Percentiles rank a stretch among this genome's conserved stretches.
Conservation (phyloP, 2,888 invertebrate genomes). For the Scelioninae gen. 1 region DNA sequence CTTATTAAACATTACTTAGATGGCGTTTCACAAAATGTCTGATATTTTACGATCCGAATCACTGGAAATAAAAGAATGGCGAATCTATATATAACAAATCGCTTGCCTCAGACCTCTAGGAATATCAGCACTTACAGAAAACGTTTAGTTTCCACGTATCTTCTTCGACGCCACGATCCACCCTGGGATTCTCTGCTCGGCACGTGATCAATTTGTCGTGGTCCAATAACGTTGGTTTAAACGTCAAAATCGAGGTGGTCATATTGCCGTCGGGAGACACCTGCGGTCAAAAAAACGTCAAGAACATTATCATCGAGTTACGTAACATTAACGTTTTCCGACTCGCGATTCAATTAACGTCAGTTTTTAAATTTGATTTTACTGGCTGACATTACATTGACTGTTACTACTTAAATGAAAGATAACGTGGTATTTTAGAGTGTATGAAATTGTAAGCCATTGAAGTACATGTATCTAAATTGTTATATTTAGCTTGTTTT, state of each 20-base stretch:
- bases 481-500: no score
- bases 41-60: constrained; percentile 33
- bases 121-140: constrained; percentile 89
- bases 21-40: constrained; percentile 9
- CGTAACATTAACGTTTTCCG: constrained; percentile 19
- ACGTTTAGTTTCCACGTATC: constrained; percentile 93
- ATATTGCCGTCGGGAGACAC: constrained; percentile 92
- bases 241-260: constrained; percentile 90
- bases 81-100: constrained; percentile 45
- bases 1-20: constrained; percentile 3
- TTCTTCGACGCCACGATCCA: constrained; percentile 90
- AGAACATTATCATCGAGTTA: constrained; percentile 45
- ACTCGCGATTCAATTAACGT: constrained; percentile 26
- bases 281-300: constrained; percentile 85
- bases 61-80: constrained; percentile 37
- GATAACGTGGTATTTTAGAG: no score
- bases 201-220: constrained; percentile 92
- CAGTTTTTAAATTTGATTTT: constrained; percentile 18
- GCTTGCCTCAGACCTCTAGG: constrained; percentile 2
- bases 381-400: neutral
- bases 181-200: constrained; percentile 90
- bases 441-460: no score
- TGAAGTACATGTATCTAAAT: no score
- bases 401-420: neutral
- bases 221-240: constrained; percentile 91